Evolutionary conservation across 2,797 vertebrate genomes (phyloP).

Genomic region (Limosa lapponica): DNA sequence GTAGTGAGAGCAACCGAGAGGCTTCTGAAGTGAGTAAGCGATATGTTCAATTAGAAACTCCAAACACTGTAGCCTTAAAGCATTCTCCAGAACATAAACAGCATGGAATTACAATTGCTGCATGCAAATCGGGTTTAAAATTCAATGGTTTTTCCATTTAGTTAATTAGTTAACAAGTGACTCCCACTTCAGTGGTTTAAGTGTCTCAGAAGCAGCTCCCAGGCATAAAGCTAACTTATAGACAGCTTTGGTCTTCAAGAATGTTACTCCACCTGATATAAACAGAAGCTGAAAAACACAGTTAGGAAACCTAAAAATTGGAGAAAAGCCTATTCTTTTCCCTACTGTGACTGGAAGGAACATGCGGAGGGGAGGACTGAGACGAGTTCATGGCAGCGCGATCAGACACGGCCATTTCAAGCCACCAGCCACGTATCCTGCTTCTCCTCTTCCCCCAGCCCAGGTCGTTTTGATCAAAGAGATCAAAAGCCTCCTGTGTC

Average conservation of each 20-base stretch:
- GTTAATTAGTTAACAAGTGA: slow-evolving; percentile 1
- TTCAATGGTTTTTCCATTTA: not conserved
- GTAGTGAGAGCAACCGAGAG: not conserved
- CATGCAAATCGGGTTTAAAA: not conserved
- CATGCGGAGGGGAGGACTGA: not conserved
- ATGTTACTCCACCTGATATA: not conserved
- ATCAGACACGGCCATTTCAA: not conserved
- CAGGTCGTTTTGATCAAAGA: not conserved
- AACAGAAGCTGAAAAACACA: not conserved
- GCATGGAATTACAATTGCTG: not conserved
- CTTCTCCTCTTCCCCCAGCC: not conserved
- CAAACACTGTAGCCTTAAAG: not conserved
- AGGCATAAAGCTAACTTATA: not conserved
- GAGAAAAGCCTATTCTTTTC: not conserved
- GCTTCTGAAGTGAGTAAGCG: not conserved
- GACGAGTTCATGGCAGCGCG: not conserved
- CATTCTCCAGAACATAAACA: not conserved
- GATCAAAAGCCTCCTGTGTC: not conserved
- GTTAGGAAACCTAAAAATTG: not conserved
- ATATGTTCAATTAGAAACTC: not conserved
- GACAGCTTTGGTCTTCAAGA: not conserved
- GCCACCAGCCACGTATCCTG: not conserved
- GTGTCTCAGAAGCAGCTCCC: not conserved
- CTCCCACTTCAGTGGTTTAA: not conserved
- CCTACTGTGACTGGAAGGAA: not conserved